These are phyloP conservation scores for Neotoxoptera formosana DNA, from an alignment of 1,140 invertebrate genomes.

Conservation along the genomic window DNA sequence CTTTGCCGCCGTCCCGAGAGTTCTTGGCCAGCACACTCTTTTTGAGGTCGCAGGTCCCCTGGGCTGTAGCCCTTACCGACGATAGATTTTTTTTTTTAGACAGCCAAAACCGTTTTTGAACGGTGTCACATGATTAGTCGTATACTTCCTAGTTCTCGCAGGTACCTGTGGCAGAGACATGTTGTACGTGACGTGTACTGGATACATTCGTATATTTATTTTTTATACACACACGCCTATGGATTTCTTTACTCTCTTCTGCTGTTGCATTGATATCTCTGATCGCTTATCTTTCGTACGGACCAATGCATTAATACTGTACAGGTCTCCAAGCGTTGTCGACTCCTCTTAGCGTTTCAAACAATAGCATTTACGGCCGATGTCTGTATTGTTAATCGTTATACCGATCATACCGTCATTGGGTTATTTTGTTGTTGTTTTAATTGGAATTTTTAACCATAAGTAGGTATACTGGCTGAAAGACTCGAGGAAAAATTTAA, in stretches of 20 bases:
- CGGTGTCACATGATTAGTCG: neutral
- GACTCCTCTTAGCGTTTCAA: too few species aligned
- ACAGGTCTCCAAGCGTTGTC: too few species aligned
- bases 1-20: neutral
- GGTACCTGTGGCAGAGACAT: neutral
- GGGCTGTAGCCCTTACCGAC: neutral
- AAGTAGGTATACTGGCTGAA: too few species aligned
- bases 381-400: neutral
- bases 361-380: neutral
- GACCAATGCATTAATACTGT: too few species aligned
- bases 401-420: neutral
- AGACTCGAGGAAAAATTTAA: neutral
- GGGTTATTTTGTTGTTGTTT: neutral
- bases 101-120: neutral
- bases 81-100: neutral
- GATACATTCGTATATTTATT: neutral
- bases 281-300: neutral
- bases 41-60: neutral
- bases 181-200: neutral
- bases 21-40: neutral
- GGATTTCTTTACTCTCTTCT: neutral
- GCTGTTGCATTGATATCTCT: neutral
- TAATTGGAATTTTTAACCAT: neutral
- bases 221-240: neutral
- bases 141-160: neutral